Conservation (phyloP, 2,888 invertebrate species). For the Desoria tigrina region DNA sequence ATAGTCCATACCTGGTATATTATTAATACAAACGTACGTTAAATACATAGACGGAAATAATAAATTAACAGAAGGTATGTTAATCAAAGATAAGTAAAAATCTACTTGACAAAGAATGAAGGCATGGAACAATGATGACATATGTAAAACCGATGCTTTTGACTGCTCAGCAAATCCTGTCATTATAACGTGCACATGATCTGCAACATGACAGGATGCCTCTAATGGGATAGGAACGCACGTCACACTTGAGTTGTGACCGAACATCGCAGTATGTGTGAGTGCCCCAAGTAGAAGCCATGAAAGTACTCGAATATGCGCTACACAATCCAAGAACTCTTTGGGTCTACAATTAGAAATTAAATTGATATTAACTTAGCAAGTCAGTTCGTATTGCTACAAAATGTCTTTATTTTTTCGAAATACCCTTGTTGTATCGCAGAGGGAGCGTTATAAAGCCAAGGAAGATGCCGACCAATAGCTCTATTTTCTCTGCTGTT, state of each 20-base stretch:
- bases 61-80: no score
- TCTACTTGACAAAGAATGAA: slow-evolving; percentile 91
- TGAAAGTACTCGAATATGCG: slow-evolving; percentile 88
- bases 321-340: slow-evolving; percentile 92
- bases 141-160: slow-evolving; percentile 86
- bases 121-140: slow-evolving; percentile 95
- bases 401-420: slow-evolving; percentile 10
- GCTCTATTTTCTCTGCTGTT: slow-evolving; percentile 80
- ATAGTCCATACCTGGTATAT: slow-evolving; percentile 85
- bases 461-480: slow-evolving; percentile 79
- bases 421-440: slow-evolving; percentile 73
- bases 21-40: slow-evolving; percentile 51
- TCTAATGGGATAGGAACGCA: slow-evolving; percentile 91
- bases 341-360: slow-evolving; percentile 68
- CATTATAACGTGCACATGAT: slow-evolving; percentile 95
- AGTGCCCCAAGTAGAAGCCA: slow-evolving; percentile 97
- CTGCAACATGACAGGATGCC: slow-evolving; percentile 93
- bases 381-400: not conserved
- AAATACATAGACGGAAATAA: slow-evolving; percentile 5
- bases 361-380: not conserved
- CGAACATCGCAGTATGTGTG: slow-evolving; percentile 75
- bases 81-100: no score
- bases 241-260: slow-evolving; percentile 59
- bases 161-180: slow-evolving; percentile 95
- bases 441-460: slow-evolving; percentile 82